These are phyloP conservation scores for Apocheima hispidaria DNA, from an alignment of 2,888 invertebrate genomes.

Conservation along the genomic window DNA sequence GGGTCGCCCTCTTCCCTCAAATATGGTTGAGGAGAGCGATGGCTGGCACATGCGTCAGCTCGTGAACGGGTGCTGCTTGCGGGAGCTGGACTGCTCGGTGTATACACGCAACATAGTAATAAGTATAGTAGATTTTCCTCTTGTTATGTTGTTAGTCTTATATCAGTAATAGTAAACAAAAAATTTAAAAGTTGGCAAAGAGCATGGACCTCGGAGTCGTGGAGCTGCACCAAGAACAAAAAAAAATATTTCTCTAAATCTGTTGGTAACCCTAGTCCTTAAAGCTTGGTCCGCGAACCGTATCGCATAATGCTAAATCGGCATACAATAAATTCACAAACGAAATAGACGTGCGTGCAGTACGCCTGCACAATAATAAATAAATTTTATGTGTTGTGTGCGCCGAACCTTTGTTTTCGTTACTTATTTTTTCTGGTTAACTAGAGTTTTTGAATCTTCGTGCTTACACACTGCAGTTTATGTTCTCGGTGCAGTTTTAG, in stretches of 20 bases:
- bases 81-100: too few species aligned
- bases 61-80: too few species aligned
- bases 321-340: constrained; percentile 76
- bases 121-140: too few species aligned
- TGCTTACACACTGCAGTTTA: background rate
- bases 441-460: constrained; percentile 39
- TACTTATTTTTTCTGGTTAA: constrained; percentile 51
- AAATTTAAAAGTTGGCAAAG: too few species aligned
- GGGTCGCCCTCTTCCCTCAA: too few species aligned
- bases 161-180: too few species aligned
- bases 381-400: constrained; percentile 73
- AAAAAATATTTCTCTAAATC: background rate
- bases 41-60: too few species aligned
- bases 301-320: constrained; percentile 72
- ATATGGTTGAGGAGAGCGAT: too few species aligned
- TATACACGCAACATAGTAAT: too few species aligned
- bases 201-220: too few species aligned
- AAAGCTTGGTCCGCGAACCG: constrained; percentile 55
- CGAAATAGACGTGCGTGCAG: constrained; percentile 79
- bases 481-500: background rate
- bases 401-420: constrained; percentile 60
- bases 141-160: too few species aligned
- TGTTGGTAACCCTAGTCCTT: constrained; percentile 26
- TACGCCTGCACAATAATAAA: constrained; percentile 74
- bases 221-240: too few species aligned